A percentile compares a stretch with the other conserved stretches of the same genome.
phyloP scores from a whole-genome alignment of 2,888 invertebrate genomes.

The Allophyes oxyacanthae region DNA sequence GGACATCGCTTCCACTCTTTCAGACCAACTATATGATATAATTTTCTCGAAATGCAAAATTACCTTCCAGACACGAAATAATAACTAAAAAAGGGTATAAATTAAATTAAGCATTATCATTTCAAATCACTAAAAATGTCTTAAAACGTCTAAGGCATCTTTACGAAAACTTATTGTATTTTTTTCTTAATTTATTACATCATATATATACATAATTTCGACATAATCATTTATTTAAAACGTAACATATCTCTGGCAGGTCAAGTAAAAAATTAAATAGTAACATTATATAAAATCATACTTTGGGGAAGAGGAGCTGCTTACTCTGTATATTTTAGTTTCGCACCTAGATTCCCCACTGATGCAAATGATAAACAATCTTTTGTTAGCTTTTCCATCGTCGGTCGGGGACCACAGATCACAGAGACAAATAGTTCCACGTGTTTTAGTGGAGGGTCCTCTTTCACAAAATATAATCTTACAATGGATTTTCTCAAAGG shows the following conservation, averaged over 20 bases:
- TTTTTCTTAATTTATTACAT: constrained; percentile 87
- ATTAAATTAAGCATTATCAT: constrained; percentile 69
- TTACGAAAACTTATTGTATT: constrained; percentile 87
- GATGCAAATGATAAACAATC: constrained; percentile 12
- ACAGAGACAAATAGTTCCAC: constrained; percentile 2
- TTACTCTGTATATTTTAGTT: too few species aligned
- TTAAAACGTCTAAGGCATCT: constrained; percentile 85
- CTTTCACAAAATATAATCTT: constrained; percentile 50
- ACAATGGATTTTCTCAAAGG: constrained; percentile 47
- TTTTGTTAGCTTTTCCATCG: constrained; percentile 2
- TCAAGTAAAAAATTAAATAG: constrained; percentile 73
- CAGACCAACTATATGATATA: constrained; percentile 32
- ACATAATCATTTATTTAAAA: constrained; percentile 84
- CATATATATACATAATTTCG: constrained; percentile 89
- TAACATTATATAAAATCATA: constrained; percentile 56
- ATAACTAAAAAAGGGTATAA: constrained; percentile 68
- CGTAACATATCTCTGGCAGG: constrained; percentile 83
- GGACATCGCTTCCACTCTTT: constrained; percentile 45
- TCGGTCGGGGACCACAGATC: background rate
- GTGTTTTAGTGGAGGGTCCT: constrained; percentile 10
- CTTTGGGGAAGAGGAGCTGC: constrained; percentile 34
- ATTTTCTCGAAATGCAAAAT: constrained; percentile 32
- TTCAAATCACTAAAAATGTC: constrained; percentile 74
- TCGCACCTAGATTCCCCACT: background rate
- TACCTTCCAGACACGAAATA: constrained; percentile 49